Percentiles rank a stretch among this genome's conserved stretches.
Evolutionary conservation across 1,140 invertebrate genomes (phyloP).

Genomic region (Steinernema khuongi): DNA sequence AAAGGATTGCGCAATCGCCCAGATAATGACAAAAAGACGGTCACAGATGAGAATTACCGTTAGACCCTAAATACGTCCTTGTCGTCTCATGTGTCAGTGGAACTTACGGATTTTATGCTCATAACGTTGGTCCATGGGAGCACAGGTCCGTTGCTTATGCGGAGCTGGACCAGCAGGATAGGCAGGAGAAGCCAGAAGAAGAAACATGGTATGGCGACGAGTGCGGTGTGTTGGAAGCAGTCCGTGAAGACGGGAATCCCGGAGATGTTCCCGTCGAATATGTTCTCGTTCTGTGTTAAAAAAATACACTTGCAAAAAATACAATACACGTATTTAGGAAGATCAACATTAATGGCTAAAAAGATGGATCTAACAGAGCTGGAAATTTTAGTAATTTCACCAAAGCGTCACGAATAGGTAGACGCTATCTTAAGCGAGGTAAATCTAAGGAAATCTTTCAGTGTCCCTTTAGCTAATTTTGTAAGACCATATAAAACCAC

Average conservation of each 20-base stretch:
- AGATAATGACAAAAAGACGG: conserved; percentile 21
- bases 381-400: no score
- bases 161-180: conserved; percentile 29
- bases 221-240: conserved; percentile 26
- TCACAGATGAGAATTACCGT: conserved; percentile 21
- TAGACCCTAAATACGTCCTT: conserved; percentile 19
- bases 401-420: no score
- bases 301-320: no score
- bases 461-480: no score
- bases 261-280: neutral
- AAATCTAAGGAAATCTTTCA: no score
- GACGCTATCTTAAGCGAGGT: no score
- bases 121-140: conserved; percentile 37
- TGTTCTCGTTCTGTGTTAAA: neutral
- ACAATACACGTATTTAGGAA: no score
- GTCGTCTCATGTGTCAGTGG: neutral
- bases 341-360: no score
- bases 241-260: conserved; percentile 15
- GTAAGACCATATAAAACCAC: neutral
- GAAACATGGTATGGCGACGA: conserved; percentile 28
- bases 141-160: conserved; percentile 1
- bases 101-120: conserved; percentile 35
- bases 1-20: conserved; percentile 25
- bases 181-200: conserved; percentile 37
- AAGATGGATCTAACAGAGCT: no score